Conservation (phyloP, 2,888 invertebrate genomes). For the Chaetogeoica ovagalla region DNA sequence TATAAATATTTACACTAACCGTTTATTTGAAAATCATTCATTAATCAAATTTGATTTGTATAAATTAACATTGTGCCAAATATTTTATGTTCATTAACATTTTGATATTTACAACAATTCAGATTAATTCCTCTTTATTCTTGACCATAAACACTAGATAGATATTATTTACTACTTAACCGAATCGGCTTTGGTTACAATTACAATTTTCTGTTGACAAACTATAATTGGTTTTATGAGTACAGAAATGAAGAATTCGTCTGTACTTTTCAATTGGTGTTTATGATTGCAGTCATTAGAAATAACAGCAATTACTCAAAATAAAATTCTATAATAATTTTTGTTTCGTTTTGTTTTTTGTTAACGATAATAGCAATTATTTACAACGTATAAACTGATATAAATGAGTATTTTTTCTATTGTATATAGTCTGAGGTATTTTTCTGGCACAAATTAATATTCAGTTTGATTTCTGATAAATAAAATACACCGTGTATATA, state of each 20-base stretch:
- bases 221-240: neutral
- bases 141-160: neutral
- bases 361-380: too few relatives aligned
- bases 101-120: slow-evolving; percentile 2
- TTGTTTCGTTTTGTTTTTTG: too few relatives aligned
- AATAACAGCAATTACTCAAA: too few relatives aligned
- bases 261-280: too few relatives aligned
- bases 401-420: neutral
- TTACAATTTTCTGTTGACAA: neutral
- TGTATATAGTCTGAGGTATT: neutral
- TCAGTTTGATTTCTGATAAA: neutral
- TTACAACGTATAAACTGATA: too few relatives aligned
- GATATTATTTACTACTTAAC: neutral
- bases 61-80: slow-evolving; percentile 6
- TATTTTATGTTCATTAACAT: neutral
- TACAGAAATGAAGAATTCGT: neutral
- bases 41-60: neutral
- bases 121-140: slow-evolving; percentile 5
- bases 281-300: too few relatives aligned
- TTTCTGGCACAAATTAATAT: neutral
- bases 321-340: too few relatives aligned
- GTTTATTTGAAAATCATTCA: neutral
- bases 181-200: neutral
- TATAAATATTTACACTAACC: neutral
- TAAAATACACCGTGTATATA: neutral